These are phyloP conservation scores for Bugulina stolonifera DNA, from an alignment of 2,888 invertebrate species.

Conservation along the genomic window DNA sequence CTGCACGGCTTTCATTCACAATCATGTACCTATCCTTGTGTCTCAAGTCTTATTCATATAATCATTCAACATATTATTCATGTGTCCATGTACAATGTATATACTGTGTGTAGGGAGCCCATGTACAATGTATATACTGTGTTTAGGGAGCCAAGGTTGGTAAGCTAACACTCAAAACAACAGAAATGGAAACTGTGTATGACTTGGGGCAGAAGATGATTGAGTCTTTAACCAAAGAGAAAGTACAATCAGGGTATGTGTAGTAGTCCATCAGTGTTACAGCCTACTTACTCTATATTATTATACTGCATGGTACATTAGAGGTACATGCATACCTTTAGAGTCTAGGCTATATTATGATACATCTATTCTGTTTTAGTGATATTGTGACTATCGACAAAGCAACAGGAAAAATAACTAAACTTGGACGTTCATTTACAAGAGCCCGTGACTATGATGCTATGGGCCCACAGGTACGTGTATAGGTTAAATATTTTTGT, in stretches of 20 bases:
- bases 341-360: too few species aligned
- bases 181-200: slow-evolving; percentile 99
- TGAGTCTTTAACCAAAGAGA: slow-evolving; percentile 89
- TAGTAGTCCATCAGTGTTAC: too few species aligned
- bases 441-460: slow-evolving; percentile 96
- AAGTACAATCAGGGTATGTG: slow-evolving; percentile 62
- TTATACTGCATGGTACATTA: too few species aligned
- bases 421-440: slow-evolving; percentile 87
- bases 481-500: too few species aligned
- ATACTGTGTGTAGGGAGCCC: too few species aligned
- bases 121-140: neutral
- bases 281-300: too few species aligned
- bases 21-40: too few species aligned
- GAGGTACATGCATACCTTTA: too few species aligned
- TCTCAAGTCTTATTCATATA: too few species aligned
- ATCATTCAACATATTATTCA: too few species aligned
- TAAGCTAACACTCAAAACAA: slow-evolving; percentile 92
- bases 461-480: slow-evolving; percentile 65
- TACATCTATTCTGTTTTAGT: slow-evolving; percentile 55
- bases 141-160: slow-evolving; percentile 73
- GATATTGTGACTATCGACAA: slow-evolving; percentile 98
- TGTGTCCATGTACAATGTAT: too few species aligned
- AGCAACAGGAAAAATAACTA: slow-evolving; percentile 88
- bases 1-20: too few species aligned
- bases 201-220: slow-evolving; percentile 98